Base-by-base conservation (phyloP, 2,113 vertebrate species). In the Chaetops frenatus region DNA sequence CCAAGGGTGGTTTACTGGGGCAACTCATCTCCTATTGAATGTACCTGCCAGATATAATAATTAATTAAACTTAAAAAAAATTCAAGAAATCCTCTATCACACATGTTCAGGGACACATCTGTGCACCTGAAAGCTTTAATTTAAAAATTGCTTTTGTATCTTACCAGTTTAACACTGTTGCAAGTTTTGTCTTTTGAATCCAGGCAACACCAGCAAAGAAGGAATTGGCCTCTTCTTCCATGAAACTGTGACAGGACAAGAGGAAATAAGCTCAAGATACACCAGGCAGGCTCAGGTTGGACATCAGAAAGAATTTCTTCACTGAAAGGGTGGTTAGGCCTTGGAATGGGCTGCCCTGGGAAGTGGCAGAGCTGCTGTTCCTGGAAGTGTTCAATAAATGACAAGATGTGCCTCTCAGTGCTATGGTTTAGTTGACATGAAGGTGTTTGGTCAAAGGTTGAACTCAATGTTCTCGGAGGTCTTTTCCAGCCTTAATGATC, bases 371-470 rank as follows among this genome's bases (percentile, higher is more conserved):
- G 18, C 21, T 25, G 10, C 14, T 40, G 18, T 7, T 40, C 29
- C 74, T 64, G 33, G 35, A 48, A 57, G 6, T 48, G 14, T 31
- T 64, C 35, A 64, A 44, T 42, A 42, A 25, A 42, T 42, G 11
- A 35, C 14, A 50, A 31, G 3, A 19, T 0, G 0, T 66, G 35
- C 8, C 51, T 9, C 25, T 50, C 13, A 22, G 25, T 42, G 25
- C 23, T 73, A 12, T n/a, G 17, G 40, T 58, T 58, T 22, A 27
- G 53, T 31, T 76, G 13, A 21, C 21, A 10, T 35, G 25, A 21
- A 44, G 31, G 35, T 50, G 9, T 58, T 76, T 57, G 29, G 16
- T 31, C 13, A 58, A 50, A 66, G 35, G 31, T 11, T 48, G 15
- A 9, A 29, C 29, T 65, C 29, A 29, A 12, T 65, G 40, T 48